Evolutionary conservation across 2,113 vertebrate species (phyloP), one percentile per base, ranked within the genome.

Genomic region (Hippocampus abdominalis): DNA sequence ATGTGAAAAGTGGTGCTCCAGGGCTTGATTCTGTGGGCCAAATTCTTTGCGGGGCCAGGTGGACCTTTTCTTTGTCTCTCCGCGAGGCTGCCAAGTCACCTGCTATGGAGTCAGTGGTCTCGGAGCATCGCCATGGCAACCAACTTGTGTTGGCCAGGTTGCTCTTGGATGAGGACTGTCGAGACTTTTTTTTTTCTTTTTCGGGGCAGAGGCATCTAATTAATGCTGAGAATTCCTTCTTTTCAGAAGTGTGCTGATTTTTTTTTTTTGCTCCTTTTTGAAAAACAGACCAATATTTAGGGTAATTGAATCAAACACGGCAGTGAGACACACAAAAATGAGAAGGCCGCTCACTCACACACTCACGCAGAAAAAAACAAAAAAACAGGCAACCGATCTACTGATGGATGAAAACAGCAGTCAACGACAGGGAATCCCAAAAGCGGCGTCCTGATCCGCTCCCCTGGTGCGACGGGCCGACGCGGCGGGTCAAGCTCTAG

Each of bases 41-140:
- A 85, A 84, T 82, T 81, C 84, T 84, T 86, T 84, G 87, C 83
- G 72, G 74, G 88, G 82, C 81, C 87, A 90, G 89, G 86, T 89
- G 88, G 86, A 78, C 86, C 76, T 79, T 86, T 83, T 82, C 74
- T 85, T 75, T 82, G 86, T 87, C 83, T 88, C 81, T 76, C 56
- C 80, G 82, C 79, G 83, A 85, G 77, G 84, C 80, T 86, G 84
- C 84, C 79, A 77, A 89, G 73, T 82, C 81, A 56, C 83, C 77
- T 71, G 83, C 84, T 71, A 78, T 67, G 23, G 77, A 89, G 87
- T 89, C 83, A 84, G 86, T 81, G 78, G 81, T 82, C 32, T 40
- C 79, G 85, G 69, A 85, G 72, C 81, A 85, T 90, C 82, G 74
- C 83, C 79, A 88, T 90, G 78, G 83, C 81, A 87, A 90, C 87